phyloP scores from a whole-genome alignment of 1,140 invertebrate species.

The Drosophila aff. region DNA sequence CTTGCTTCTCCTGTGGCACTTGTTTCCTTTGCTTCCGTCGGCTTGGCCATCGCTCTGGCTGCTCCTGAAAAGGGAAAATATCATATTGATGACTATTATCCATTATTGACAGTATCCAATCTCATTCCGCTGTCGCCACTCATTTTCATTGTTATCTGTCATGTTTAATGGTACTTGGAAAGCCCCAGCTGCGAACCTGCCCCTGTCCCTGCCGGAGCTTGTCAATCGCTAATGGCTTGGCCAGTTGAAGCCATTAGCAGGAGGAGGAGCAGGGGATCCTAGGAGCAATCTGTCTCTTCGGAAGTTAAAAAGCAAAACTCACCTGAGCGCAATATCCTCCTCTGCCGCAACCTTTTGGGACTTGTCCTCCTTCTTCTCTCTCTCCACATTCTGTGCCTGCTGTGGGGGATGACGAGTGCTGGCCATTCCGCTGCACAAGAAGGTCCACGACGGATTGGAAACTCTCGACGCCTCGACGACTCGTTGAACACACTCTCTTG shows the following conservation, averaged over 20 bases:
- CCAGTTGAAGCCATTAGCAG: conserved; percentile 12
- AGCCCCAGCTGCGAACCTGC: conserved; percentile 3
- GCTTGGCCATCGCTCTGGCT: not conserved
- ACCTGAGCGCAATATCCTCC: conserved; percentile 28
- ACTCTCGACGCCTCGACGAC: not conserved
- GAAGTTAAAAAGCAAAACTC: conserved; percentile 19
- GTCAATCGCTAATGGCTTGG: conserved; percentile 37
- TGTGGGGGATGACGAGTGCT: conserved; percentile 5
- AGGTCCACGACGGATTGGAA: conserved; percentile 53
- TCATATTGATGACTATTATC: conserved; percentile 40
- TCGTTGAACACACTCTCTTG: conserved; percentile 5
- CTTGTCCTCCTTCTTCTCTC: not conserved
- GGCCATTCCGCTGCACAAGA: conserved; percentile 64
- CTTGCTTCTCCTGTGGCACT: not conserved
- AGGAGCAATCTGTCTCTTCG: conserved; percentile 20
- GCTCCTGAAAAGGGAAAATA: conserved; percentile 28
- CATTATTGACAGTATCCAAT: conserved; percentile 42
- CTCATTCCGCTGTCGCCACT: conserved; percentile 33
- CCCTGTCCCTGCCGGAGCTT: not conserved
- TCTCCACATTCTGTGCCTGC: not conserved
- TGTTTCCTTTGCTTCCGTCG: not conserved
- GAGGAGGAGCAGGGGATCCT: not conserved
- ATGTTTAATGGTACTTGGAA: conserved; percentile 30
- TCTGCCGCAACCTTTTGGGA: not conserved
- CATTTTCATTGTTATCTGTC: conserved; percentile 42